phyloP scores from a whole-genome alignment of 1,140 invertebrate genomes.

The Drosophila subobscura region DNA sequence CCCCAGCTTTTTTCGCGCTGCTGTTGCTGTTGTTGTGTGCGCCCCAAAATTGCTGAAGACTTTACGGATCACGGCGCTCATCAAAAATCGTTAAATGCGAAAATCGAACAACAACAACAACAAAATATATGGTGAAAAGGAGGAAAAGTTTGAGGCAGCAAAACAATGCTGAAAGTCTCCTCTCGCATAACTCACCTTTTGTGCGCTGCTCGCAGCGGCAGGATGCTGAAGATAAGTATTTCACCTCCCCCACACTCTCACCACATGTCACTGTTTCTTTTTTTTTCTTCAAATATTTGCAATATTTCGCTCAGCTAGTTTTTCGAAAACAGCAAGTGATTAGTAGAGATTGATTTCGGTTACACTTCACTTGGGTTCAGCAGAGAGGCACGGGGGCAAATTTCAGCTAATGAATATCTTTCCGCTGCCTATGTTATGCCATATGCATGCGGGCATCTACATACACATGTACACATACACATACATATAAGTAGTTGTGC shows the following conservation, averaged over 20 bases:
- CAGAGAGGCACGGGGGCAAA: slow-evolving; percentile 13
- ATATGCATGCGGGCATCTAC: slow-evolving; percentile 22
- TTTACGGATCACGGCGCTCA: slow-evolving; percentile 78
- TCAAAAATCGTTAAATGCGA: slow-evolving; percentile 80
- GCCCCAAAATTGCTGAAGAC: slow-evolving; percentile 60
- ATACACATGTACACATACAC: too few species aligned
- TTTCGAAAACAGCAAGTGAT: slow-evolving; percentile 29
- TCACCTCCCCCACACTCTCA: slow-evolving; percentile 21
- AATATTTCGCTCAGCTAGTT: slow-evolving; percentile 5
- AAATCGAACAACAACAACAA: slow-evolving; percentile 40
- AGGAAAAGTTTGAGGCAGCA: slow-evolving; percentile 30
- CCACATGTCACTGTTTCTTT: slow-evolving; percentile 59
- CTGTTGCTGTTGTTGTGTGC: slow-evolving; percentile 24
- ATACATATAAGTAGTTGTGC: slow-evolving; percentile 8
- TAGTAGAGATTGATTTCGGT: slow-evolving; percentile 4
- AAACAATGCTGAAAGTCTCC: slow-evolving; percentile 31
- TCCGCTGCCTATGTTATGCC: slow-evolving; percentile 37
- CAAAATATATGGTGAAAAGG: slow-evolving; percentile 18
- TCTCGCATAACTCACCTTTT: slow-evolving; percentile 49
- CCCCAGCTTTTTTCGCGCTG: slow-evolving; percentile 1
- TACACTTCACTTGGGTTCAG: slow-evolving; percentile 42
- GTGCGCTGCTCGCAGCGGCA: slow-evolving; percentile 32
- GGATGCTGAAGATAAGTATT: slow-evolving; percentile 12
- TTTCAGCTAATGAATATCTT: slow-evolving; percentile 31
- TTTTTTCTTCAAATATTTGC: slow-evolving; percentile 20